These are phyloP conservation scores for Platygyra sinensis DNA, from an alignment of 64 coral and sea anemone genomes.

Conservation along the genomic window DNA sequence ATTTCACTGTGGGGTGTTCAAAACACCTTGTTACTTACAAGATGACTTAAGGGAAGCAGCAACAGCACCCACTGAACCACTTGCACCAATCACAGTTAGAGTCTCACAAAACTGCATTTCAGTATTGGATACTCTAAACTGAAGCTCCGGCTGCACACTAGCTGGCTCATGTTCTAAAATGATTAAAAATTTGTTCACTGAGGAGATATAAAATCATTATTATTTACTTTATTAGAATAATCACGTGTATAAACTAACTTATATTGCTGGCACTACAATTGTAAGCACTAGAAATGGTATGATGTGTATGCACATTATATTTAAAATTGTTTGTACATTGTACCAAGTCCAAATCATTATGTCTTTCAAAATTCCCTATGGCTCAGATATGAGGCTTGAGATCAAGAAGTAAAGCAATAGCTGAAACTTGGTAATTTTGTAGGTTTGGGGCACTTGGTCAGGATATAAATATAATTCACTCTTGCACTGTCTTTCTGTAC, in stretches of 20 bases:
- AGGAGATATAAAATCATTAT: neutral
- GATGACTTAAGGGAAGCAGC: constrained; percentile 31
- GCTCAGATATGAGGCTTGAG: too few species aligned
- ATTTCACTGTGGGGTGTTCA: neutral
- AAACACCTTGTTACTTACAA: neutral
- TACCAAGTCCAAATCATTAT: too few species aligned
- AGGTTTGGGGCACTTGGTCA: too few species aligned
- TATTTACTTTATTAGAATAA: neutral
- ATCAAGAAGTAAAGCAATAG: too few species aligned
- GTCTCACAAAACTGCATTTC: constrained; percentile 61
- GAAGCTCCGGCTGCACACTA: constrained; percentile 29
- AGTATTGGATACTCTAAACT: constrained; percentile 50
- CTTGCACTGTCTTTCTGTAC: neutral
- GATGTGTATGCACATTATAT: too few species aligned
- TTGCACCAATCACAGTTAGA: constrained; percentile 35
- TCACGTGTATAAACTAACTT: too few species aligned
- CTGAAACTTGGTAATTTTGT: too few species aligned
- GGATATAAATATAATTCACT: too few species aligned
- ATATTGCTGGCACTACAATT: too few species aligned
- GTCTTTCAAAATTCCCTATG: too few species aligned
- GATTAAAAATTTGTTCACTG: neutral
- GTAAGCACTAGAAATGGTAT: too few species aligned
- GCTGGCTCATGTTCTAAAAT: constrained; percentile 26
- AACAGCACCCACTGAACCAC: constrained; percentile 59
- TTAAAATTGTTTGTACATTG: too few species aligned